These are phyloP conservation scores for Craniophora ligustri DNA, from an alignment of 2,888 invertebrate species.

Conservation along the genomic window DNA sequence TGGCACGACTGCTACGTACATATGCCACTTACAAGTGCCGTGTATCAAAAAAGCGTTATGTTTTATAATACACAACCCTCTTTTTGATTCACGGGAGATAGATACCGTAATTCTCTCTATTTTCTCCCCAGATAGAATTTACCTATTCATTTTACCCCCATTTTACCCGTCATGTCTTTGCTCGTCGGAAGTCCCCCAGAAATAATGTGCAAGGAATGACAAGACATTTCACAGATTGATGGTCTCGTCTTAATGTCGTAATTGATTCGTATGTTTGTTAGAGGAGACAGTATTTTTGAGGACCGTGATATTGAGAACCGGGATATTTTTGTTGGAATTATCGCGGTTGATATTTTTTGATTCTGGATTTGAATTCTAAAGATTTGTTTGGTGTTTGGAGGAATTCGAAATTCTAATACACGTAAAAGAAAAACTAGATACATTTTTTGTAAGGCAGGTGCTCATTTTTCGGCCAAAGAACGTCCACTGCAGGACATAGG, in stretches of 20 bases:
- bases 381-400: no score
- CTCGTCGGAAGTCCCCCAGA: slow-evolving; percentile 65
- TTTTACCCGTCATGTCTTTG: slow-evolving; percentile 39
- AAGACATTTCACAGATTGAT: slow-evolving; percentile 72
- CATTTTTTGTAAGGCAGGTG: no score
- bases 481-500: no score
- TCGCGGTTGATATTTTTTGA: neutral
- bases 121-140: slow-evolving; percentile 25
- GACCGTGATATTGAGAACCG: slow-evolving; percentile 46
- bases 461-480: no score
- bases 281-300: slow-evolving; percentile 55
- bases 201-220: slow-evolving; percentile 76
- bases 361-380: neutral
- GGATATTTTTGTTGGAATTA: neutral
- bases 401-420: no score
- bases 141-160: slow-evolving; percentile 38
- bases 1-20: no score
- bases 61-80: neutral
- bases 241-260: slow-evolving; percentile 51
- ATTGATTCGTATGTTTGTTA: slow-evolving; percentile 67
- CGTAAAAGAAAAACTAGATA: no score
- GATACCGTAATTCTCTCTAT: slow-evolving; percentile 19
- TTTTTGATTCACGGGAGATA: no score
- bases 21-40: no score
- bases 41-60: neutral